These are phyloP conservation scores for Troides oblongomaculatus DNA, from an alignment of 2,888 invertebrate genomes.

Conservation along the genomic window DNA sequence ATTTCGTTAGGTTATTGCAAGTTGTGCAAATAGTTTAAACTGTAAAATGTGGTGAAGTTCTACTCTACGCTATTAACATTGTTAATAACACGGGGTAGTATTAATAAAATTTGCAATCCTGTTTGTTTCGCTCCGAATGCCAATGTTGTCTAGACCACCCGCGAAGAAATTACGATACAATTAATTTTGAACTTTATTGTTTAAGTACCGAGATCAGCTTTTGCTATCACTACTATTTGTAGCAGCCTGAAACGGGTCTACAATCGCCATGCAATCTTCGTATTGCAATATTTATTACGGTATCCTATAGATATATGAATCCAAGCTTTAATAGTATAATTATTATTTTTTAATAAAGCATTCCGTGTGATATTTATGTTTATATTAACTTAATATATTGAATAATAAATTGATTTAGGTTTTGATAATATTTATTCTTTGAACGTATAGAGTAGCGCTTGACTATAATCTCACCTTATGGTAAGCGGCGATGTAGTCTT, in stretches of 20 bases:
- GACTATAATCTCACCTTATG: too few relatives aligned
- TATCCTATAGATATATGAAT: slow-evolving; percentile 32
- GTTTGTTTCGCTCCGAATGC: slow-evolving; percentile 65
- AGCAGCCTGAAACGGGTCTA: slow-evolving; percentile 35
- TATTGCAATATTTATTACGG: slow-evolving; percentile 60
- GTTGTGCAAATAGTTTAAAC: too few relatives aligned
- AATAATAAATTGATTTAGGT: too few relatives aligned
- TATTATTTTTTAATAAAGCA: too few relatives aligned
- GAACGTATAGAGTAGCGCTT: too few relatives aligned
- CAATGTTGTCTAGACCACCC: slow-evolving; percentile 75
- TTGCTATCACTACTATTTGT: slow-evolving; percentile 6
- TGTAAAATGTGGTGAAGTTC: not conserved
- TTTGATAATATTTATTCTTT: too few relatives aligned
- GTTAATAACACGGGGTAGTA: slow-evolving; percentile 59
- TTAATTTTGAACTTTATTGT: slow-evolving; percentile 71
- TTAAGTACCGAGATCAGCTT: slow-evolving; percentile 50
- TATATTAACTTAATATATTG: too few relatives aligned
- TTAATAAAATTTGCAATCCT: slow-evolving; percentile 72
- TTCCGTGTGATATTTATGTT: too few relatives aligned
- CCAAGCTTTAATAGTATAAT: not conserved
- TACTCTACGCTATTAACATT: slow-evolving; percentile 11
- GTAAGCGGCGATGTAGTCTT: too few relatives aligned
- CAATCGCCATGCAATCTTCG: slow-evolving; percentile 54
- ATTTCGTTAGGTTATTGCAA: too few relatives aligned
- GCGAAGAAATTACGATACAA: slow-evolving; percentile 57